These are phyloP conservation scores for Hippocampus mohnikei DNA, from an alignment of 2,113 vertebrate genomes.

Conservation along the genomic window DNA sequence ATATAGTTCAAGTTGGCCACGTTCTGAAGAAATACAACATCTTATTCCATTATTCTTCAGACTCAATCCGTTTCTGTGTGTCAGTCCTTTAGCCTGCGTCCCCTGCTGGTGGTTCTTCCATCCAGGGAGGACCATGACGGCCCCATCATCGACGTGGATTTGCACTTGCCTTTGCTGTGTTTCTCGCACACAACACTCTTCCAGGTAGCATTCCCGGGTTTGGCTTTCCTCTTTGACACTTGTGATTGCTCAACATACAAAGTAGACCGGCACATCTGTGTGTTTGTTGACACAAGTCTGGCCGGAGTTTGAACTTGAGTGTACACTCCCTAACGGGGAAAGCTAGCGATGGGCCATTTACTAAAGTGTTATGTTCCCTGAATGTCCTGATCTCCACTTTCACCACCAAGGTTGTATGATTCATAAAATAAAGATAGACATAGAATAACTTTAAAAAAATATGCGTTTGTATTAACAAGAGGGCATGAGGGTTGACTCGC, in stretches of 20 bases:
- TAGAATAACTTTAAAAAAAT: too few species aligned
- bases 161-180: conserved; percentile 89
- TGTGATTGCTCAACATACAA: background rate
- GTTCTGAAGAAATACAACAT: background rate
- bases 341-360: background rate
- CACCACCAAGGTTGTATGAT: too few species aligned
- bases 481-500: too few species aligned
- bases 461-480: too few species aligned
- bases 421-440: too few species aligned
- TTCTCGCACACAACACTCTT: conserved; percentile 83
- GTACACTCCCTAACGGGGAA: background rate
- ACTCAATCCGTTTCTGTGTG: conserved; percentile 14
- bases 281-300: background rate
- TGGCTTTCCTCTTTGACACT: background rate
- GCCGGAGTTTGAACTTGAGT: background rate
- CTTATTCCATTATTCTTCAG: background rate
- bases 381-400: too few species aligned
- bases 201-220: conserved; percentile 72
- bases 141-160: conserved; percentile 85
- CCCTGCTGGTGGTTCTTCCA: conserved; percentile 86
- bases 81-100: conserved; percentile 85
- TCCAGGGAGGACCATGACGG: conserved; percentile 82
- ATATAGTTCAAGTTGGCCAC: background rate
- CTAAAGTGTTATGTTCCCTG: too few species aligned
- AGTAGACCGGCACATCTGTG: background rate